A percentile compares a stretch with the other conserved stretches of the same genome.
Conservation (phyloP, 2,888 invertebrate genomes). For the Lordiphosa andalusiaca region DNA sequence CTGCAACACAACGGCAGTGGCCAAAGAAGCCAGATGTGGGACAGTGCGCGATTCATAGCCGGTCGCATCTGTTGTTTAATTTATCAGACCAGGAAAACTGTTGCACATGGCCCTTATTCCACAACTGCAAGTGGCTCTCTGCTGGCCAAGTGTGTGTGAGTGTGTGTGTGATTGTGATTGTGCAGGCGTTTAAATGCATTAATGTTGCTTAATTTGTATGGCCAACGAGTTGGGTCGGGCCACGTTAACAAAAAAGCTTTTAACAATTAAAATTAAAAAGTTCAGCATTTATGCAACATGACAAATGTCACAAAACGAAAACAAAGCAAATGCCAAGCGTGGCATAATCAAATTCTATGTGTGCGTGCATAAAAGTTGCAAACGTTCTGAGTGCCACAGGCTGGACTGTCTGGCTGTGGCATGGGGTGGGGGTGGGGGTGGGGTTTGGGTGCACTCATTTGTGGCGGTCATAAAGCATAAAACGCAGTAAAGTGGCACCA, state of each 20-base stretch:
- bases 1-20: slow-evolving; percentile 31
- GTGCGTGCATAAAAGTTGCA: slow-evolving; percentile 53
- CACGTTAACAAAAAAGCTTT: slow-evolving; percentile 65
- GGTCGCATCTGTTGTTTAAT: slow-evolving; percentile 54
- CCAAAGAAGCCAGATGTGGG: slow-evolving; percentile 9
- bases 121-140: slow-evolving; percentile 28
- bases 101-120: slow-evolving; percentile 45
- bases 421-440: no score
- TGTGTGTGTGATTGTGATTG: slow-evolving; percentile 33
- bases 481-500: slow-evolving; percentile 72
- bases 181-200: slow-evolving; percentile 63
- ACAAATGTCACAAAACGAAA: slow-evolving; percentile 27
- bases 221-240: slow-evolving; percentile 22
- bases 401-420: slow-evolving; percentile 35
- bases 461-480: slow-evolving; percentile 77
- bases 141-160: slow-evolving; percentile 12
- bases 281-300: slow-evolving; percentile 67
- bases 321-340: slow-evolving; percentile 47
- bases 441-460: slow-evolving; percentile 63
- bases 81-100: slow-evolving; percentile 65
- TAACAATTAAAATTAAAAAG: slow-evolving; percentile 75
- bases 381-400: slow-evolving; percentile 8
- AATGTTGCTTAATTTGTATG: slow-evolving; percentile 58
- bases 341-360: slow-evolving; percentile 62
- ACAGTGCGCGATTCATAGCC: slow-evolving; percentile 14